Base-by-base conservation (phyloP, 2,888 invertebrate species). In the Eristalinus aeneus region DNA sequence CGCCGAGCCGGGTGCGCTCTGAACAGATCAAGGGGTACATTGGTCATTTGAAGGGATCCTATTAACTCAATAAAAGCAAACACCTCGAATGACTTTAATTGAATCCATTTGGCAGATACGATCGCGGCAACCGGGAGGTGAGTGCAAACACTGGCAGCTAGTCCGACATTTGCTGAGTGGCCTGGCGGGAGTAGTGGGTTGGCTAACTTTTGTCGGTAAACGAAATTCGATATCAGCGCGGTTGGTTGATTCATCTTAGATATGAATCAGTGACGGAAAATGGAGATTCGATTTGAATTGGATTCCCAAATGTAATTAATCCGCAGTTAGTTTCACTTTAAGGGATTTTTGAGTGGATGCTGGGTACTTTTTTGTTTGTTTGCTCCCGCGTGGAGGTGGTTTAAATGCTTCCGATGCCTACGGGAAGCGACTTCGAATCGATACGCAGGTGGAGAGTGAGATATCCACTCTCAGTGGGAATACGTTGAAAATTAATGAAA, bases 51-150 rank as follows among this genome's bases (percentile, higher is more conserved):
- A 36, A 53, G 46, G 58, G 76, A 80, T 80, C 85, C 85, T 73
- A 85, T 85, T 85, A 85, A 80, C 85, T 80, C 80, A 73, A 77
- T 85, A 80, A 85, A 85, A 76, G 69, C 85, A 80, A 85, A 85
- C 67, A 85, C 80, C 80, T 85, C 72, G 67, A 85, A 76, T 75
- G 80, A 60, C 60, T 69, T 77, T 85, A 85, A 85, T 80, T 85
- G 85, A 85, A 85, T 80, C 76, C 85, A 80, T 73, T 80, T 77
- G 63, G 31, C 20, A 60, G 69, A 58, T 36, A 27, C 31, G 60
- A 67, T 63, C 63, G 53, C 53, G 58, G 39, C 46, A 31, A 27
- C 27, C 27, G 27, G 27, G 2, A 5, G 27, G 27, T 54, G 54
- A 31, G 32, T n/a, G 67, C 11, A 74, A 74, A 64, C 69, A 84